Evolutionary conservation across 2,888 invertebrate genomes (phyloP).

Genomic region (Cloeon dipterum): DNA sequence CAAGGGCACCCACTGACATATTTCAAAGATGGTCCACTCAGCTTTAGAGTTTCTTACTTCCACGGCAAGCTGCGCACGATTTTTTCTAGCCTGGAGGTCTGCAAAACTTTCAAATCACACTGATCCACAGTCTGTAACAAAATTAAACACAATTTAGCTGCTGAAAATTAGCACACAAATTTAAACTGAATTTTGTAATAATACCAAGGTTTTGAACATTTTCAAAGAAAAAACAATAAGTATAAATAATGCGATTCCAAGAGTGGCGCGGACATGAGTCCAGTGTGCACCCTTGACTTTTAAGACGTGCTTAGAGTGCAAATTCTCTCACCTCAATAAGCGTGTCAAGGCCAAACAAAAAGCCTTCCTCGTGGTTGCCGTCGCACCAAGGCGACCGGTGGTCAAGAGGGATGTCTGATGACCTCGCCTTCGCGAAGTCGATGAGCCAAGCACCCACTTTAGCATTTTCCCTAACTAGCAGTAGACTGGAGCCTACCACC

Average conservation of each 20-base stretch:
- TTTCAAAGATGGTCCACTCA: no score
- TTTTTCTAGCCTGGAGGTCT: not conserved
- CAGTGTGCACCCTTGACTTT: no score
- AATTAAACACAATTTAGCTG: not conserved
- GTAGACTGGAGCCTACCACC: constrained; percentile 78
- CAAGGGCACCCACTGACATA: no score
- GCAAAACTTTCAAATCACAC: not conserved
- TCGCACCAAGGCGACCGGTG: constrained; percentile 68
- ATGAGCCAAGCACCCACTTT: constrained; percentile 89
- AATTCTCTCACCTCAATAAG: constrained; percentile 47
- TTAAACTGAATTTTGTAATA: not conserved
- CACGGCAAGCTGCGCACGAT: not conserved
- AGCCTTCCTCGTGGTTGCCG: constrained; percentile 95
- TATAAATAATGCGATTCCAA: no score
- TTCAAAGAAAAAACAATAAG: no score
- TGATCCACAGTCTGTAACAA: not conserved
- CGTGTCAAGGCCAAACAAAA: constrained; percentile 77
- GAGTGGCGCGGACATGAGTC: no score
- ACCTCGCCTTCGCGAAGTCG: constrained; percentile 83
- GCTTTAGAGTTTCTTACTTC: no score
- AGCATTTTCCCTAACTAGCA: constrained; percentile 76
- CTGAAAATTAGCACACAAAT: not conserved
- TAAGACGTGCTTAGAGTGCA: no score
- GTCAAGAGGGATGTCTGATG: constrained; percentile 25
- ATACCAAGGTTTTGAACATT: not conserved